Evolutionary conservation across 1,140 invertebrate species (phyloP).

Genomic region (Ips typographus): DNA sequence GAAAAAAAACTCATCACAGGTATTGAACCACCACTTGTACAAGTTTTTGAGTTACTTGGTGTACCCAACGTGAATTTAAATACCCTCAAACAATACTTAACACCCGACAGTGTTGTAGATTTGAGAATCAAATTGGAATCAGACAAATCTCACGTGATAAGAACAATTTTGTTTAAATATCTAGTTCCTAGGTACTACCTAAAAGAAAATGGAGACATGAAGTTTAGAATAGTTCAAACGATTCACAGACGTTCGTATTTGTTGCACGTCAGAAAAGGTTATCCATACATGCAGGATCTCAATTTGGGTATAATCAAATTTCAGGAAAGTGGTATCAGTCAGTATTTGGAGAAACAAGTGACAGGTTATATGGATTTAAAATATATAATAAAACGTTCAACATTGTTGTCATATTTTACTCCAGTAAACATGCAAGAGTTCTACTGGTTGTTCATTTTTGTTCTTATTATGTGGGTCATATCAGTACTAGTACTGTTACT

Average conservation of each 20-base stretch:
- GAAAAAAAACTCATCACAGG: neutral
- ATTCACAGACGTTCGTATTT: neutral
- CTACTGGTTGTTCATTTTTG: neutral
- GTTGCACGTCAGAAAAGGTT: slow-evolving; percentile 1
- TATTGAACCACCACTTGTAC: neutral
- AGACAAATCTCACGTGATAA: slow-evolving; percentile 2
- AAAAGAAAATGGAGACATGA: neutral
- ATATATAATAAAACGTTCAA: neutral
- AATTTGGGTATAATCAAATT: neutral
- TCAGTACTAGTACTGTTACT: neutral
- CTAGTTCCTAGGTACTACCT: neutral
- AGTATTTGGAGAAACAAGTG: neutral
- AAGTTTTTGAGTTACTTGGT: no score
- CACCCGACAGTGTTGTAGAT: neutral
- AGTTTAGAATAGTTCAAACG: slow-evolving; percentile 6
- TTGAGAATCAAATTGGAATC: neutral
- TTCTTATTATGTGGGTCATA: slow-evolving; percentile 1
- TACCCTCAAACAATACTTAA: neutral
- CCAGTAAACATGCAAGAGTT: slow-evolving; percentile 8
- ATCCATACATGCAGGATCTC: neutral
- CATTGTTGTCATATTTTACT: neutral
- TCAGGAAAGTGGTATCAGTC: slow-evolving; percentile 6
- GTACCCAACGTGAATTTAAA: neutral
- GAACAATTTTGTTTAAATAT: slow-evolving; percentile 4
- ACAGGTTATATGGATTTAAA: neutral